Base-by-base conservation (phyloP, 2,888 invertebrate species). In the Ectemnius lituratus region DNA sequence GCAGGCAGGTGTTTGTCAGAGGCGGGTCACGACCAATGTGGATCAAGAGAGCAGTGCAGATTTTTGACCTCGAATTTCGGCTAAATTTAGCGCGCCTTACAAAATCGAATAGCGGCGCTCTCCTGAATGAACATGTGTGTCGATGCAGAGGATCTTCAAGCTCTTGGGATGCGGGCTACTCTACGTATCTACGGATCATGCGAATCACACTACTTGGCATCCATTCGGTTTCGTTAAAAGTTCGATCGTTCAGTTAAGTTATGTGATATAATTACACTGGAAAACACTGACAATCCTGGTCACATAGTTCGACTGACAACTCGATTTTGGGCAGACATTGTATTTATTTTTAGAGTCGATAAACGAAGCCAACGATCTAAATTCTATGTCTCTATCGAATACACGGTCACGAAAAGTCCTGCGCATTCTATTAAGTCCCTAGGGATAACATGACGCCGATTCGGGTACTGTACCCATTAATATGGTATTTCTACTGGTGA, bases 11-110 rank as follows among this genome's bases (percentile, higher is more conserved):
- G 72, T 72, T 70, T 45, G 27, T 18, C 18, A 61, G 16, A 62
- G 57, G 62, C 47, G 67, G 73, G 63, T 78, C 71, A 76, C 71
- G 77, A 83, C 70, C 84, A 76, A 87, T 86, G 81, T 86, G 74
- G 86, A 86, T 85, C 84, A 86, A 62, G 84, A 80, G 83, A 76
- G 68, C 73, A 71, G 70, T 72, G 67, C 81, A 81, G 82, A 84
- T 87, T 86, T 86, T 86, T 84, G 84, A 85, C 85, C 87, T 85
- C 85, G 85, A 83, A 85, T 83, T 71, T 49, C 64, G 60, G 74
- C 85, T 88, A 89, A 87, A 86, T 76, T 83, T 85, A 84, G 81
- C 75, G 67, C 61, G 68, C 64, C 82, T 88, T 87, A 81, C 83
- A 81, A 86, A 84, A 84, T 69, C 63, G 70, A 58, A 56, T 60